Evolutionary conservation across 2,888 invertebrate species (phyloP).

Genomic region (Colletes collaris): DNA sequence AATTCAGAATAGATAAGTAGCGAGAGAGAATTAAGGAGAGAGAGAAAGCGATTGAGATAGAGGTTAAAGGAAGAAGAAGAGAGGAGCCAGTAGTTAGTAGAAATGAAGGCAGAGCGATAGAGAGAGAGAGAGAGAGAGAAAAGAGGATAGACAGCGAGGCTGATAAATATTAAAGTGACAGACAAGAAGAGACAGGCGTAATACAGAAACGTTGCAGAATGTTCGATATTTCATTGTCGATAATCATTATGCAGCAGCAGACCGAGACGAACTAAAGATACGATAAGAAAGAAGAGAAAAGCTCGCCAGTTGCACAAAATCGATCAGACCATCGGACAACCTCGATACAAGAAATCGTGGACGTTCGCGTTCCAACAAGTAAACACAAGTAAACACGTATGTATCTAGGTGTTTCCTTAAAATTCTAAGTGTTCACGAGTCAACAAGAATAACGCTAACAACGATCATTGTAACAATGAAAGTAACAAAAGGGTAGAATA

Average conservation of each 20-base stretch:
- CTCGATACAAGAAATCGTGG: slow-evolving; percentile 44
- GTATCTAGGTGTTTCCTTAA: slow-evolving; percentile 16
- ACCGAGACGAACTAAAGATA: slow-evolving; percentile 49
- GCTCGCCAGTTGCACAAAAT: slow-evolving; percentile 61
- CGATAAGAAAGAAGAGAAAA: slow-evolving; percentile 50
- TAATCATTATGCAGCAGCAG: slow-evolving; percentile 64
- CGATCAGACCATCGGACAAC: slow-evolving; percentile 52
- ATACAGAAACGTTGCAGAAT: slow-evolving; percentile 47
- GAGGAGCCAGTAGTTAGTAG: slow-evolving; percentile 20
- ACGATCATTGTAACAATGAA: slow-evolving; percentile 21
- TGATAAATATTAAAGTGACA: slow-evolving; percentile 19
- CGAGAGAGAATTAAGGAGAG: slow-evolving; percentile 10
- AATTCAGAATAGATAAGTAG: slow-evolving; percentile 56
- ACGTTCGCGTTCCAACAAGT: slow-evolving; percentile 27
- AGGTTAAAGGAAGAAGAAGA: neutral
- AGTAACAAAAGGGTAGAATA: slow-evolving; percentile 7
- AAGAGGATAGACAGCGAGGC: slow-evolving; percentile 10
- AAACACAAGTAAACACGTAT: slow-evolving; percentile 13
- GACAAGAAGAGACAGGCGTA: slow-evolving; percentile 9
- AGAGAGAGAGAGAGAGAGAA: slow-evolving; percentile 3
- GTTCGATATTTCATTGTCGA: slow-evolving; percentile 28
- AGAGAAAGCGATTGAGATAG: neutral
- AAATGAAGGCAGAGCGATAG: slow-evolving; percentile 3
- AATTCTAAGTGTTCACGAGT: slow-evolving; percentile 40
- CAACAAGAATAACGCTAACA: slow-evolving; percentile 32